A percentile compares a stretch with the other conserved stretches of the same genome.
phyloP scores from a whole-genome alignment of 2,797 vertebrate genomes.

The Gobio occitaniae region DNA sequence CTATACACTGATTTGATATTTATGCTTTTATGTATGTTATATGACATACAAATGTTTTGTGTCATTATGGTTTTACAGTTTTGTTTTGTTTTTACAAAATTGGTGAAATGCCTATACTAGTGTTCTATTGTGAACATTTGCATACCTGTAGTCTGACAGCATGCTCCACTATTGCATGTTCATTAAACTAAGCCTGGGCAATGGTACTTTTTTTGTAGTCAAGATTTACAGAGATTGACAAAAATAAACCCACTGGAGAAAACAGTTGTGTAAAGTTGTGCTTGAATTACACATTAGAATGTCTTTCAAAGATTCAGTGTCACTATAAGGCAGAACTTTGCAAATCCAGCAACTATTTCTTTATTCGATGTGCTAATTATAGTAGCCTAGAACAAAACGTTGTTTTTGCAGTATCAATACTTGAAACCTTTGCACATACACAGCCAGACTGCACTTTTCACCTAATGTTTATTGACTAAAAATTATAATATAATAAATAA shows the following conservation, averaged over 20 bases:
- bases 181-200: background rate
- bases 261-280: background rate
- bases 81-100: too few relatives aligned
- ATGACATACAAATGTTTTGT: background rate
- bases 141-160: background rate
- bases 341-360: background rate
- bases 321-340: background rate
- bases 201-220: background rate
- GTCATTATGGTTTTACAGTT: background rate
- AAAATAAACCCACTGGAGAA: background rate
- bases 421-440: background rate
- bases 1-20: background rate
- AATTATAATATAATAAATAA: background rate
- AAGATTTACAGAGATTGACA: background rate
- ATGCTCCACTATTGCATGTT: background rate
- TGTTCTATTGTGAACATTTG: background rate
- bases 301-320: background rate
- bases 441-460: background rate
- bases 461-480: background rate
- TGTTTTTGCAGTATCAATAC: background rate
- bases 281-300: background rate
- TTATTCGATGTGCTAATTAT: background rate
- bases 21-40: too few relatives aligned
- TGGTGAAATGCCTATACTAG: background rate
- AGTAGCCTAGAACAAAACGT: background rate